phyloP scores from a whole-genome alignment of 2,113 vertebrate genomes.

The Megaleporinus macrocephalus region DNA sequence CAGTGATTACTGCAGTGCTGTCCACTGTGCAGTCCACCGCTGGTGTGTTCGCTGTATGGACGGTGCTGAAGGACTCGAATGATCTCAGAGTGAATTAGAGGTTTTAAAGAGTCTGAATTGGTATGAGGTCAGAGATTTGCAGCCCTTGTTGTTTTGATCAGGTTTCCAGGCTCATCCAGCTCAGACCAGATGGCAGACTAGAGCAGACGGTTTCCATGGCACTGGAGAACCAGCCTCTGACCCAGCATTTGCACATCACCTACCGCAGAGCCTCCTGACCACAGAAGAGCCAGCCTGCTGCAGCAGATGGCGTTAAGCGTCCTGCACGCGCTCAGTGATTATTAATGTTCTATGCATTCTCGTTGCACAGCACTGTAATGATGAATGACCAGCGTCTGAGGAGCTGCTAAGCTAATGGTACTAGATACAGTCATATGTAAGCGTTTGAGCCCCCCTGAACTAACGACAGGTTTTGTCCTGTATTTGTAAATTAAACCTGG shows the following conservation, averaged over 20 bases:
- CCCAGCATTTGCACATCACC: slow-evolving; percentile 88
- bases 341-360: not conserved
- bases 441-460: too few species aligned
- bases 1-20: too few species aligned
- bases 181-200: slow-evolving; percentile 88
- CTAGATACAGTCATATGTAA: too few species aligned
- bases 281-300: not conserved
- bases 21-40: too few species aligned
- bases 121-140: not conserved
- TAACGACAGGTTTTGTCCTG: too few species aligned
- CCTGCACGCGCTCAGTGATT: not conserved
- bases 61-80: too few species aligned
- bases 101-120: too few species aligned
- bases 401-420: not conserved
- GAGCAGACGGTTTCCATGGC: slow-evolving; percentile 96
- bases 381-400: not conserved
- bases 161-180: slow-evolving; percentile 89
- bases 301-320: not conserved
- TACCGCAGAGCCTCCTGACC: slow-evolving; percentile 80
- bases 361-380: not conserved
- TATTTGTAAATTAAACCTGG: too few species aligned
- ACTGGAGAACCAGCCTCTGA: slow-evolving; percentile 88
- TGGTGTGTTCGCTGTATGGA: too few species aligned
- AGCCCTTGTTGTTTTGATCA: slow-evolving; percentile 56
- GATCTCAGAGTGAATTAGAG: too few species aligned